Conservation (phyloP, 2,888 invertebrate species). For the Chirona hameri region DNA sequence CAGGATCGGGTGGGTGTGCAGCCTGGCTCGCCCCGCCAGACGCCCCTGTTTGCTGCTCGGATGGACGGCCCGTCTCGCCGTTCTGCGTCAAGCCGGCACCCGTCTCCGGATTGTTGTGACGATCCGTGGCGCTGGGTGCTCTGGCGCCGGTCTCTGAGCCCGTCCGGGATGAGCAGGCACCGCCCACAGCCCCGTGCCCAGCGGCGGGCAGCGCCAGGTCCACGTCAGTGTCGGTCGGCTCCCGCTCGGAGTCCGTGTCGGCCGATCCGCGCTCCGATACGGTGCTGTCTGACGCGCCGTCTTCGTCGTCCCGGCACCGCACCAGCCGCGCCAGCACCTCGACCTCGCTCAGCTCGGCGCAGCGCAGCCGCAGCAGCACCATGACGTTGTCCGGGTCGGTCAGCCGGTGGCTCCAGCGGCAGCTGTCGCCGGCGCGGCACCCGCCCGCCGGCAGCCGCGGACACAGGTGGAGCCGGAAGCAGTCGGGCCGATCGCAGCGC, state of each 20-base stretch:
- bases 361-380: conserved; percentile 27
- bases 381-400: background rate
- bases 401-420: conserved; percentile 5
- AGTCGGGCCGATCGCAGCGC: background rate
- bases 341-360: background rate
- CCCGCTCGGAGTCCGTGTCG: background rate
- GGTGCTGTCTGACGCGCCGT: background rate
- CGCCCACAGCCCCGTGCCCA: no score
- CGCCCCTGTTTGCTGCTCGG: no score
- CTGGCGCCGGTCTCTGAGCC: no score
- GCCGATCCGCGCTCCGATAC: no score
- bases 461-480: conserved; percentile 8
- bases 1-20: no score
- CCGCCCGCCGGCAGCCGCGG: background rate
- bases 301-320: background rate
- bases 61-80: no score
- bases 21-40: no score
- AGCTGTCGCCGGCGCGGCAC: background rate
- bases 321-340: conserved; percentile 5
- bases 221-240: background rate
- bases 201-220: background rate
- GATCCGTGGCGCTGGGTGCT: no score
- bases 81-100: no score
- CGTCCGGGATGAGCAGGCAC: no score
- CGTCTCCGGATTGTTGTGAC: no score